A percentile compares a stretch with the other conserved stretches of the same genome.
These are phyloP conservation scores for Serranus cabrilla DNA, from an alignment of 2,797 vertebrate species.

Conservation along the genomic window DNA sequence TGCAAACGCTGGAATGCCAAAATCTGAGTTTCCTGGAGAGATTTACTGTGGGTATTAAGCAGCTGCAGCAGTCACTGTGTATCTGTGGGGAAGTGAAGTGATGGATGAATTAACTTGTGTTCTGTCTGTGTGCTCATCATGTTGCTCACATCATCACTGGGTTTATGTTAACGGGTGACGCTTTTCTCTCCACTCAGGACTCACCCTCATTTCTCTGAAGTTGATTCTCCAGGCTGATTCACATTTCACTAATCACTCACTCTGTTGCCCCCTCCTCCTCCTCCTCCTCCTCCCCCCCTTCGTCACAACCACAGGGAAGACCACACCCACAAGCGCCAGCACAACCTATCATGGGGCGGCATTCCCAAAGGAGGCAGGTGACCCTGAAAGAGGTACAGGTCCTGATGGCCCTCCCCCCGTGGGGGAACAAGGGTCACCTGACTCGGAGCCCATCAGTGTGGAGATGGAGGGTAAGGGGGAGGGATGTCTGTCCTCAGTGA, in stretches of 20 bases:
- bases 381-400: constrained; percentile 89
- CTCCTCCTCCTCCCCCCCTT: constrained; percentile 57
- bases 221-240: constrained; percentile 72
- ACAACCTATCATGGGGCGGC: constrained; percentile 85
- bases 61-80: not conserved
- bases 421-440: constrained; percentile 88
- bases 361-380: constrained; percentile 88
- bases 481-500: constrained; percentile 70
- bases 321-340: constrained; percentile 86
- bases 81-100: not conserved
- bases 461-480: constrained; percentile 93
- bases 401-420: constrained; percentile 86
- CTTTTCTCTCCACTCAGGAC: constrained; percentile 60
- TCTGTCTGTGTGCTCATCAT: constrained; percentile 55
- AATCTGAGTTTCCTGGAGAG: not conserved
- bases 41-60: constrained; percentile 17
- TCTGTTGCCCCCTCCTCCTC: constrained; percentile 76
- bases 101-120: constrained; percentile 8
- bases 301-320: constrained; percentile 87
- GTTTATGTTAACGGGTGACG: constrained; percentile 61
- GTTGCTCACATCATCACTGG: constrained; percentile 51
- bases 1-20: not conserved
- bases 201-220: constrained; percentile 74
- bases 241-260: constrained; percentile 87
- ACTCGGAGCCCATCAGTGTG: constrained; percentile 91